phyloP scores from a whole-genome alignment of 2,888 invertebrate genomes.

The Phytoseiulus persimilis region DNA sequence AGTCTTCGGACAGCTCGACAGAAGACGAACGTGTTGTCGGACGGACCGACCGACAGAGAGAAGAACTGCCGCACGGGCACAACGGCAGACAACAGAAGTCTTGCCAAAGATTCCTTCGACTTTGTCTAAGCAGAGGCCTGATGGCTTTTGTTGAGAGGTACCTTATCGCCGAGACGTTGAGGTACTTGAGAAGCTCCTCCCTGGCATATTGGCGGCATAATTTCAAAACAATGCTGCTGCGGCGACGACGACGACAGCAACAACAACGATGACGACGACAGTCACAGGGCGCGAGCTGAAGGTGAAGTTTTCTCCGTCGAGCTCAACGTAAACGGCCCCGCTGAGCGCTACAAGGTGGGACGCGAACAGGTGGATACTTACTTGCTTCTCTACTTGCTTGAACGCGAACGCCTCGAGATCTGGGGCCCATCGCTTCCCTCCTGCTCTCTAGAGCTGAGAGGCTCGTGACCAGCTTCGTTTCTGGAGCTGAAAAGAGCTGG shows the following conservation, averaged over 20 bases:
- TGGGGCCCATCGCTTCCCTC: too few species aligned
- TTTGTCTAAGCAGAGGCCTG: background rate
- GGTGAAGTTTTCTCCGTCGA: background rate
- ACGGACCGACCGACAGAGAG: background rate
- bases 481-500: too few species aligned
- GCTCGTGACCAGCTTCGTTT: too few species aligned
- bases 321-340: background rate
- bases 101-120: background rate
- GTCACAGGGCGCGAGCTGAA: background rate
- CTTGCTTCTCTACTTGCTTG: too few species aligned
- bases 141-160: background rate
- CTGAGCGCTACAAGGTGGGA: background rate
- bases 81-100: background rate
- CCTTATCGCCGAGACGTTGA: background rate
- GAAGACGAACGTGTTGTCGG: background rate
- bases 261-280: background rate
- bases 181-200: background rate
- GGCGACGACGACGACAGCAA: too few species aligned
- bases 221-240: background rate
- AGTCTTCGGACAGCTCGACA: background rate
- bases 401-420: too few species aligned
- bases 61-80: background rate
- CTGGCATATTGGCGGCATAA: constrained; percentile 5
- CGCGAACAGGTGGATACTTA: background rate
- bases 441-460: too few species aligned